Base-by-base conservation (phyloP, 2,113 vertebrate genomes). In the Fregata magnificens region DNA sequence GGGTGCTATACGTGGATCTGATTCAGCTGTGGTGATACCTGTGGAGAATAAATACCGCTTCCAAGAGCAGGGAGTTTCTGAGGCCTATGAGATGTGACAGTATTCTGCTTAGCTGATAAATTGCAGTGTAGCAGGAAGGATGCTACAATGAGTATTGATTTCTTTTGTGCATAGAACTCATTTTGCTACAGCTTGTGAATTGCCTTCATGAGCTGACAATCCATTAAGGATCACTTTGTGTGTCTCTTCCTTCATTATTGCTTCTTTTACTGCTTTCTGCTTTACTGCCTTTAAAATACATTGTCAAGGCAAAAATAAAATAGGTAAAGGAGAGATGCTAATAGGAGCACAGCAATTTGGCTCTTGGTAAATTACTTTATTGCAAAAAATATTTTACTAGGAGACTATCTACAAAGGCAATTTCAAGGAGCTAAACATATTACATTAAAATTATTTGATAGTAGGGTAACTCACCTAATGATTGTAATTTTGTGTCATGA, bases 71-170 rank as follows among this genome's bases (percentile, higher is more conserved):
- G 83, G 91, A 69, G 91, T 90, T 97, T 88, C 40, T 6, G 83
- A 96, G 86, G 40, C 79, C 94, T 84, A 31, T 81, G 93, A 95
- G 88, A 93, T 95, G 91, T 97, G 96, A 96, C 98, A 92, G 93
- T 65, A 50, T 94, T 87, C 93, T 94, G 69, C 96, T 97, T 91
- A 91, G 97, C 93, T 97, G 97, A 97, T 96, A 84, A 97, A 97
- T 96, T 96, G 77, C 87, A 86, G 69, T 88, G 95, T 88, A 93
- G 84, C 86, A 94, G 94, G 96, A 97, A 97, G 84, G 95, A 97
- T 93, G 84, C 88, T 97, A 95, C 96, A 94, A 96, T 97, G 97
- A 96, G 90, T 97, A 97, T 98, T 97, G 98, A 97, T 98, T 98
- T 97, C 95, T 97, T 98, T 95, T 97, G 95, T 94, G 96, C 96